phyloP scores from a whole-genome alignment of 2,797 vertebrate genomes.

The Lophius americanus region DNA sequence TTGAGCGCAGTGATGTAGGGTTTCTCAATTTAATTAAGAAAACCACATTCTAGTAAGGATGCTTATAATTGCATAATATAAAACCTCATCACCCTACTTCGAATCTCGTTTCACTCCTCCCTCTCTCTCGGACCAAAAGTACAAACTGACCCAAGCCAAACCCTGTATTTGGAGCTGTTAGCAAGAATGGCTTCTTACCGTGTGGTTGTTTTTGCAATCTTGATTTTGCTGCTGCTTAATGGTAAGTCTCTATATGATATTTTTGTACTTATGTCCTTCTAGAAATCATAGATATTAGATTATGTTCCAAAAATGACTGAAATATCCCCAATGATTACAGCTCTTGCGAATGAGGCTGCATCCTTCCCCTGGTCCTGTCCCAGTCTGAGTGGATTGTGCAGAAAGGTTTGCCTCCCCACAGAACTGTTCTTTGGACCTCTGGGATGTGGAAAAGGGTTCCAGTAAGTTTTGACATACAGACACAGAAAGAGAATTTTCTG shows the following conservation, averaged over 20 bases:
- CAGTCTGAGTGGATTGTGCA: conserved; percentile 78
- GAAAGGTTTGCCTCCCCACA: conserved; percentile 79
- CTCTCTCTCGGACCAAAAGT: conserved; percentile 40
- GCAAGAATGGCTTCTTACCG: conserved; percentile 70
- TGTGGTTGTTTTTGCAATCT: conserved; percentile 58
- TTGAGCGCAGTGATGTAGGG: conserved; percentile 27
- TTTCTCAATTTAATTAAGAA: conserved; percentile 74
- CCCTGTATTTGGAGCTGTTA: conserved; percentile 49
- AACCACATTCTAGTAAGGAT: conserved; percentile 49
- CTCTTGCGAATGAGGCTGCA: conserved; percentile 71
- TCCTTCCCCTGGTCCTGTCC: conserved; percentile 81
- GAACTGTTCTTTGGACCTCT: conserved; percentile 84
- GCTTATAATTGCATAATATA: conserved; percentile 58
- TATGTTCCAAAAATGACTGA: background rate
- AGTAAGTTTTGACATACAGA: conserved; percentile 66
- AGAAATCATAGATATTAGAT: background rate
- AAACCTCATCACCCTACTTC: conserved; percentile 56
- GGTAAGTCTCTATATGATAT: conserved; percentile 66
- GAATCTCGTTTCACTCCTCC: conserved; percentile 67
- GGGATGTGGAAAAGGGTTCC: conserved; percentile 81
- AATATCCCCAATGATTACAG: conserved; percentile 50
- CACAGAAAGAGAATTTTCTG: background rate
- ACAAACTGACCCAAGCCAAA: conserved; percentile 24
- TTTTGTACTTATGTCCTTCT: background rate
- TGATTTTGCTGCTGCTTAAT: conserved; percentile 71